Base-by-base conservation (phyloP, 2,113 vertebrate genomes). In the Tupaia tana region DNA sequence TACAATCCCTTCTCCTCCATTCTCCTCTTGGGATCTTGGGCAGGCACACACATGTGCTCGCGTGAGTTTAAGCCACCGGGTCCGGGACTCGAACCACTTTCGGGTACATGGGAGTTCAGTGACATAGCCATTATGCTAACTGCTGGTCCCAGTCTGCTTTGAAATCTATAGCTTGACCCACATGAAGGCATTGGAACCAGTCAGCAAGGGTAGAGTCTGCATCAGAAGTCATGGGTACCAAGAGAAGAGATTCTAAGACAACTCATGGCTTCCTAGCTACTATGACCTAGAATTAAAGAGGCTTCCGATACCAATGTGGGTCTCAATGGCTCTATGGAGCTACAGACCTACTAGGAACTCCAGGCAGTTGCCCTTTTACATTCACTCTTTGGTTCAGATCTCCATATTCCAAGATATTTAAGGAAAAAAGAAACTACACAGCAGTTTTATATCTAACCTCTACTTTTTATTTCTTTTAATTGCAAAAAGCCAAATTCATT, bases 401-500 rank as follows among this genome's bases (percentile, higher is more conserved):
- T 90, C 27, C 86, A 22, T 74, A 92, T 79, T 78, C 14, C 24
- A 87, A 59, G 22, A 87, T 75, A 19, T 31, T 56, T 29, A 8
- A n/a, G 29, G 8, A 73, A 85, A 11, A 3, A 43, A 31, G 58
- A 31, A 15, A 71, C 22, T 29, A 18, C 63, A 27, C 8, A 73
- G 25, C 13, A 81, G 10, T 9, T 91, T 94, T 91, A 74, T 69
- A 70, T 78, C 22, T 87, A 70, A 34, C 18, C 25, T 19, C 83
- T 29, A 82, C 13, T 52, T 95, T 86, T 89, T 67, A 82, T 86
- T 82, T 77, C 4, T 95, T 87, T 70, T 94, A 67, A 93, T 86
- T 92, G 9, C 25, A 81, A 64, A 95, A 64, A 56, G 34, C n/a
- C 64, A 15, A 54, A 71, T 31, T n/a, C 27, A 52, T 11, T 91